Evolutionary conservation across 1,140 invertebrate genomes (phyloP), one percentile per base, ranked within the genome.

Genomic region (Ruditapes philippinarum): DNA sequence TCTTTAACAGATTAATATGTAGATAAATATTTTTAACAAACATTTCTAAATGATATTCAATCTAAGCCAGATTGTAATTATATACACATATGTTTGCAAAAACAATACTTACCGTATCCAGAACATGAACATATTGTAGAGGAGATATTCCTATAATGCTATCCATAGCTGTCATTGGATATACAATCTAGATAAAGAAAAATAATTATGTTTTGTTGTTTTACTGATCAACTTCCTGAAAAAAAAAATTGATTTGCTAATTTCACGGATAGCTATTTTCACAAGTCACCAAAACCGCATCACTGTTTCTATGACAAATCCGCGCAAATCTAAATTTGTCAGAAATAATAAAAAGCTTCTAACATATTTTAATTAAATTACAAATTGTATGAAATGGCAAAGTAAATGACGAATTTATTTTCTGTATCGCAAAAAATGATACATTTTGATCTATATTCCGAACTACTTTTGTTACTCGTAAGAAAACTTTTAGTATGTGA

Each of bases 31-130:
- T n/a, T n/a, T n/a, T n/a, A n/a, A n/a, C n/a, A n/a, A n/a, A n/a
- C n/a, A n/a, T n/a, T n/a, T n/a, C n/a, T n/a, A n/a, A n/a, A n/a
- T n/a, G n/a, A n/a, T n/a, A n/a, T n/a, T n/a, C n/a, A n/a, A n/a
- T n/a, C n/a, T n/a, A n/a, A n/a, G n/a, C n/a, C n/a, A n/a, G n/a
- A n/a, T n/a, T n/a, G n/a, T n/a, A n/a, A n/a, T n/a, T n/a, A n/a
- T n/a, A n/a, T n/a, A n/a, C n/a, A n/a, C n/a, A n/a, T n/a, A n/a
- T n/a, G n/a, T n/a, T n/a, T n/a, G n/a, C n/a, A n/a, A n/a, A n/a
- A n/a, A n/a, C n/a, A n/a, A n/a, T n/a, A 25, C 38, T 70, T 84
- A 86, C 83, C 83, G 76, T 54, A 25, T 86, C 70, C 49, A 86
- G 22, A 17, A 86, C 70, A 49, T 86, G 83, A 62, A 86, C 51